These are phyloP conservation scores for Sphaerophoria rueppellii DNA, from an alignment of 2,888 invertebrate species.

Conservation along the genomic window DNA sequence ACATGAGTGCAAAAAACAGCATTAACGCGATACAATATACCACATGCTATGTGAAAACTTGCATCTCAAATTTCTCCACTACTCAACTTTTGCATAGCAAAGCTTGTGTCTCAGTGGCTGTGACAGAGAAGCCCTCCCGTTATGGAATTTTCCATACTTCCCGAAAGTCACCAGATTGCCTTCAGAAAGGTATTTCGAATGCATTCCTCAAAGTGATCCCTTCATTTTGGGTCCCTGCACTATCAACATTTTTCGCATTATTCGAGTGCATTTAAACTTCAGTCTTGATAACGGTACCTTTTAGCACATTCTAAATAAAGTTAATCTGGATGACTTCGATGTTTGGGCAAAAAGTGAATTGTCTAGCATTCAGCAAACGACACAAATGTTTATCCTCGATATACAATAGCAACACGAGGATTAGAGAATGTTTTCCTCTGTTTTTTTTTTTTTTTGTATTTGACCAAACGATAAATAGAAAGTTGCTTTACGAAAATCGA, in stretches of 20 bases:
- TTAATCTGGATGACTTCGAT: slow-evolving; percentile 13
- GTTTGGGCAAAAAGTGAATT: not conserved
- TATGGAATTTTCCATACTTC: slow-evolving; percentile 14
- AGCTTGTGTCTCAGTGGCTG: not conserved
- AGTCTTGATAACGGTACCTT: not conserved
- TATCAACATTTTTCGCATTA: not conserved
- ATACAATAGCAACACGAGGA: slow-evolving; percentile 1
- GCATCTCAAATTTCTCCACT: slow-evolving; percentile 1
- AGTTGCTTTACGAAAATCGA: slow-evolving; percentile 43
- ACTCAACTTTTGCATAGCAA: not conserved
- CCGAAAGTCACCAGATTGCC: not conserved
- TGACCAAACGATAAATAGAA: slow-evolving; percentile 57
- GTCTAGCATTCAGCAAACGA: not conserved
- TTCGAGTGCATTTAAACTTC: not conserved
- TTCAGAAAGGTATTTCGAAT: not conserved
- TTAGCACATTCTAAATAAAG: slow-evolving; percentile 26
- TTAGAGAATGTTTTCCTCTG: not conserved
- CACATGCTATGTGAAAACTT: not conserved
- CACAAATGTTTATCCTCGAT: not conserved
- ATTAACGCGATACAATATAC: not conserved
- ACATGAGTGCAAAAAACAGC: not conserved
- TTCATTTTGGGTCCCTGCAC: not conserved
- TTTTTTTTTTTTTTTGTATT: not conserved
- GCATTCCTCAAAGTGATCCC: slow-evolving; percentile 8
- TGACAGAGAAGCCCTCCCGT: not conserved